Base-by-base conservation (phyloP, 2,888 invertebrate genomes). In the Polietes domitor region DNA sequence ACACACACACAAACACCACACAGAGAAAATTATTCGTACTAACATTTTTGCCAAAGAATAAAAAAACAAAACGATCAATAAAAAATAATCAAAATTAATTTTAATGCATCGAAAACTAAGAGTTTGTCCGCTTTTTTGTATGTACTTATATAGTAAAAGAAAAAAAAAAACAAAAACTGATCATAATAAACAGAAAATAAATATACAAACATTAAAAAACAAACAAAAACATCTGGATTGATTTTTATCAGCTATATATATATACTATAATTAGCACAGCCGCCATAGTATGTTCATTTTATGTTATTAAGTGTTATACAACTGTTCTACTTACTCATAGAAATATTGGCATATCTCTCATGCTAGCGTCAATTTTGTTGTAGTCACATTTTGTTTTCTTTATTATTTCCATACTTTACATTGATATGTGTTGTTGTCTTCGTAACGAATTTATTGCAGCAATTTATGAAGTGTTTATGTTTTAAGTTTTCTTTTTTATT, bases 171-270 rank as follows among this genome's bases (percentile, higher is more conserved):
- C 3, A 65, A 53, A 53, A 65, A 65, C 12, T 37, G 26, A 74
- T 37, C n/a, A 73, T 43, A 58, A 21, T 32, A 73, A 55, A 26
- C 17, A 63, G n/a, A n/a, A n/a, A 43, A 63, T 43, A 63, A 77
- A 47, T 17, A 58, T 77, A 79, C 80, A 87, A 85, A 82, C 80
- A 85, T 70, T 84, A 85, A 87, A 87, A 83, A 87, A 86, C 80
- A 76, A 24, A 17, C 15, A 76, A 77, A 47, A 61, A 77, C 83
- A 68, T 41, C 43, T 68, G 15, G 21, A 68, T 68, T 68, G 68
- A 68, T 41, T 63, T 41, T 12, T 15, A 43, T 68, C 21, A 37
- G 21, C 41, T 37, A 43, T 21, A 63, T 5, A 32, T 19, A 37
- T 32, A 68, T 15, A 19, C 32, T n/a, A 68, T 32, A 32, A 58